Evolutionary conservation across 1,140 invertebrate species (phyloP).

Genomic region (Rhopalosiphum maidis): DNA sequence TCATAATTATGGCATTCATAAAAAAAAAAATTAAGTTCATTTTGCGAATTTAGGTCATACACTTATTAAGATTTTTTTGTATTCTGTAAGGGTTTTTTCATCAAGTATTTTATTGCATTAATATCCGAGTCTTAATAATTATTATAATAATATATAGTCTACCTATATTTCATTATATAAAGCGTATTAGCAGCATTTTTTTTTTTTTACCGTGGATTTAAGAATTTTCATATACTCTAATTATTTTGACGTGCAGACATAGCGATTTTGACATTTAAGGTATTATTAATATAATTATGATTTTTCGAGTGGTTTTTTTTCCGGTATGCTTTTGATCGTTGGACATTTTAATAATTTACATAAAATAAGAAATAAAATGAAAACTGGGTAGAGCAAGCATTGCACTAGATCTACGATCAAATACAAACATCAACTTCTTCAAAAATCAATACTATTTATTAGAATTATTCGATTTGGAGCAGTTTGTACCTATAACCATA

Average conservation of each 20-base stretch:
- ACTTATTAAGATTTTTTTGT: neutral
- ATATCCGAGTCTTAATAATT: neutral
- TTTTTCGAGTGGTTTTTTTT: too few relatives aligned
- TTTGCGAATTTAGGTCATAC: neutral
- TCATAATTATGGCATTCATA: too few relatives aligned
- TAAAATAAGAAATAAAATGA: too few relatives aligned
- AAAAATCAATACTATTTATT: too few relatives aligned
- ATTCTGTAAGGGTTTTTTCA: neutral
- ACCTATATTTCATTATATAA: neutral
- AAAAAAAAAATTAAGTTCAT: too few relatives aligned
- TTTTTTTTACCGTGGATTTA: neutral
- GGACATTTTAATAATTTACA: too few relatives aligned
- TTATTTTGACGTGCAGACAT: neutral
- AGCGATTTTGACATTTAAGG: neutral
- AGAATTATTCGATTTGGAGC: too few relatives aligned
- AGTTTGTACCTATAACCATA: too few relatives aligned
- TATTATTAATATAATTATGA: too few relatives aligned
- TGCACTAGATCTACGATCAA: neutral
- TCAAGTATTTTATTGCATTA: neutral
- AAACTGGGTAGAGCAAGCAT: neutral
- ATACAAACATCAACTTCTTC: neutral
- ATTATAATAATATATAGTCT: neutral
- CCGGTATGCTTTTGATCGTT: too few relatives aligned
- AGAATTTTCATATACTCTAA: neutral
- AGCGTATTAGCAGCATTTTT: neutral